These are phyloP conservation scores for Saxicola maurus DNA, from an alignment of 2,797 vertebrate genomes.

Conservation along the genomic window DNA sequence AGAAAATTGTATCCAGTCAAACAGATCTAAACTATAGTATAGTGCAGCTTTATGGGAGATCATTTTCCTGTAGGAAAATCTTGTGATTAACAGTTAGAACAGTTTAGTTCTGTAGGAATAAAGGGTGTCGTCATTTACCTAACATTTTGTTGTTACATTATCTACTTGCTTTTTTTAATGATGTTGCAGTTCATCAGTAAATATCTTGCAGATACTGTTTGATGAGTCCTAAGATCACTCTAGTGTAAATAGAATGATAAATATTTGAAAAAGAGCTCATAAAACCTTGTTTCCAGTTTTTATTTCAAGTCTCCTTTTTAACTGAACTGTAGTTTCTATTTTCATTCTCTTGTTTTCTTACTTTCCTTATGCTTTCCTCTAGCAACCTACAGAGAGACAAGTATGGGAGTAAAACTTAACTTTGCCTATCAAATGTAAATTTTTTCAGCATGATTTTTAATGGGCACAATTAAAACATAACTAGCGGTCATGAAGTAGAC, in stretches of 20 bases:
- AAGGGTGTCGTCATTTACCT: conserved; percentile 56
- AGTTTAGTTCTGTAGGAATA: conserved; percentile 42
- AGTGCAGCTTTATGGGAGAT: conserved; percentile 80
- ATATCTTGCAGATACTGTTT: conserved; percentile 46
- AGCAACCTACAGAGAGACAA: conserved; percentile 99
- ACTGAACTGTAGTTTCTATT: conserved; percentile 81
- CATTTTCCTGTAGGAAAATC: conserved; percentile 32
- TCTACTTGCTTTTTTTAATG: conserved; percentile 42
- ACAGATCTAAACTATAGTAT: conserved; percentile 74
- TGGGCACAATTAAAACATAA: conserved; percentile 93
- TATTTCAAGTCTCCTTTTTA: conserved; percentile 65
- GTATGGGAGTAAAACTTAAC: conserved; percentile 99
- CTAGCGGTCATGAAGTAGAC: conserved; percentile 91
- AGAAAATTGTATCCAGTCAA: conserved; percentile 59
- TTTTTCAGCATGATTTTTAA: conserved; percentile 98
- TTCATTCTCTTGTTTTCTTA: conserved; percentile 89
- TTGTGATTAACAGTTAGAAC: conserved; percentile 41
- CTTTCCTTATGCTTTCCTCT: conserved; percentile 94
- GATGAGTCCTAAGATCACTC: conserved; percentile 29
- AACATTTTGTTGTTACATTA: conserved; percentile 46
- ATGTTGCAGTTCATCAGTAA: conserved; percentile 18
- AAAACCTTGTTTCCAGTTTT: conserved; percentile 64
- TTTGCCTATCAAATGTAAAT: conserved; percentile 99
- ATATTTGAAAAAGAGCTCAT: conserved; percentile 54
- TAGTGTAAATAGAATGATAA: conserved; percentile 55